phyloP scores from a whole-genome alignment of 2,113 vertebrate genomes.

The Stictonetta naevosa region DNA sequence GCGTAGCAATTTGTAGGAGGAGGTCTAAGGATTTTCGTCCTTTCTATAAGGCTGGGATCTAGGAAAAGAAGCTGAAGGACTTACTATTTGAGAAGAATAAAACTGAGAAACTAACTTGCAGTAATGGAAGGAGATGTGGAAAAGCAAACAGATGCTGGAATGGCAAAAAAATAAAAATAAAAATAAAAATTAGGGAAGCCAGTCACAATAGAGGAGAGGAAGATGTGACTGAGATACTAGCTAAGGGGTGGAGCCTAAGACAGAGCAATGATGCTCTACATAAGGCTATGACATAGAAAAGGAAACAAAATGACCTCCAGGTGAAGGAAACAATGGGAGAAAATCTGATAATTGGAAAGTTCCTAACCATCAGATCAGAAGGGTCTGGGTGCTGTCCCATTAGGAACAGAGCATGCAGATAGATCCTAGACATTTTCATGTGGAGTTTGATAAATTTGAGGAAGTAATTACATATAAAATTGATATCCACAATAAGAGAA shows the following conservation, averaged over 20 bases:
- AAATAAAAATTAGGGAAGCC: neutral
- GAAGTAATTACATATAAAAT: neutral
- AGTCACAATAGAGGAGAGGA: neutral
- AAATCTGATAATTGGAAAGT: neutral
- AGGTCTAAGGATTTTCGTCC: neutral
- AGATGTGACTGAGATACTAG: slow-evolving; percentile 5
- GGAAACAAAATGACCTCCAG: neutral
- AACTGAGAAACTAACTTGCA: neutral
- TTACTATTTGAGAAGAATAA: neutral
- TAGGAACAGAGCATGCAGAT: neutral
- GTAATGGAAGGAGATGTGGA: neutral
- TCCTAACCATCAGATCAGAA: neutral
- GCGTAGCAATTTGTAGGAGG: slow-evolving; percentile 13
- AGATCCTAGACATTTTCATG: neutral
- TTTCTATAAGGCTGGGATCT: slow-evolving; percentile 7
- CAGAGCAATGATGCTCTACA: neutral
- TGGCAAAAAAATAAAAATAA: slow-evolving; percentile 15
- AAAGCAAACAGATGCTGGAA: slow-evolving; percentile 2
- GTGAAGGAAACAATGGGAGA: neutral
- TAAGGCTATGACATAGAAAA: neutral
- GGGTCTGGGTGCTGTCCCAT: neutral
- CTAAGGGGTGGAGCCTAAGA: neutral
- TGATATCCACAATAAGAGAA: neutral
- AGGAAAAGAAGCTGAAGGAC: neutral
- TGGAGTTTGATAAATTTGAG: neutral